Evolutionary conservation across 2,888 invertebrate species (phyloP).

Genomic region (Spilosoma lubricipeda): DNA sequence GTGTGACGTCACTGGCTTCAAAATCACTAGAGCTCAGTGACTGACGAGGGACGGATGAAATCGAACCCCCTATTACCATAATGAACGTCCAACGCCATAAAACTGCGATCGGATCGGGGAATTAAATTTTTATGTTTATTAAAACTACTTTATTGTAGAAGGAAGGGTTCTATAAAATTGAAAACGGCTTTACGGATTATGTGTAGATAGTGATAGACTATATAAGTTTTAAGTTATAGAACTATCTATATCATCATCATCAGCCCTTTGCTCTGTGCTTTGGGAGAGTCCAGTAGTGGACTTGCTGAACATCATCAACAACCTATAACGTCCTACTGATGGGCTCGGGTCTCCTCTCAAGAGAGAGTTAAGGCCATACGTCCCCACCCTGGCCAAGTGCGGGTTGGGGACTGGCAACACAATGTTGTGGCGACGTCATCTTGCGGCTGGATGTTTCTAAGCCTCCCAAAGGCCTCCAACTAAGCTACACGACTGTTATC

Average conservation of each 20-base stretch:
- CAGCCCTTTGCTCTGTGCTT: too few relatives aligned
- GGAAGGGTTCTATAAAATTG: background rate
- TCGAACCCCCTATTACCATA: conserved; percentile 77
- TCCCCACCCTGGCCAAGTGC: too few relatives aligned
- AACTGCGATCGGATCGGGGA: conserved; percentile 61
- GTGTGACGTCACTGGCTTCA: conserved; percentile 40
- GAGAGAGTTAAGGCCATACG: too few relatives aligned
- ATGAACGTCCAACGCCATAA: conserved; percentile 76
- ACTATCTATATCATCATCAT: background rate
- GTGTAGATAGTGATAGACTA: background rate
- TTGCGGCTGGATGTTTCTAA: too few relatives aligned
- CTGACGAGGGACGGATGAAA: conserved; percentile 61
- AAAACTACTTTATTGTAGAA: background rate
- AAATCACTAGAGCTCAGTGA: conserved; percentile 59
- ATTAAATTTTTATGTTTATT: conserved; percentile 31
- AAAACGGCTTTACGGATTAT: background rate
- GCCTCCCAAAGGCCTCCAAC: too few relatives aligned
- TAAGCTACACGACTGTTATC: too few relatives aligned
- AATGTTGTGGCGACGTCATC: too few relatives aligned
- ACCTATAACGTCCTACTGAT: too few relatives aligned
- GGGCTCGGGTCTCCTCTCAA: too few relatives aligned
- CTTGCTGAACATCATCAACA: too few relatives aligned
- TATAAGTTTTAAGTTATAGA: background rate
- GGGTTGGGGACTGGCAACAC: too few relatives aligned
- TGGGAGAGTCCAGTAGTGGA: too few relatives aligned